Base-by-base conservation (phyloP, 1,140 invertebrate genomes). In the Danaus melanippus region DNA sequence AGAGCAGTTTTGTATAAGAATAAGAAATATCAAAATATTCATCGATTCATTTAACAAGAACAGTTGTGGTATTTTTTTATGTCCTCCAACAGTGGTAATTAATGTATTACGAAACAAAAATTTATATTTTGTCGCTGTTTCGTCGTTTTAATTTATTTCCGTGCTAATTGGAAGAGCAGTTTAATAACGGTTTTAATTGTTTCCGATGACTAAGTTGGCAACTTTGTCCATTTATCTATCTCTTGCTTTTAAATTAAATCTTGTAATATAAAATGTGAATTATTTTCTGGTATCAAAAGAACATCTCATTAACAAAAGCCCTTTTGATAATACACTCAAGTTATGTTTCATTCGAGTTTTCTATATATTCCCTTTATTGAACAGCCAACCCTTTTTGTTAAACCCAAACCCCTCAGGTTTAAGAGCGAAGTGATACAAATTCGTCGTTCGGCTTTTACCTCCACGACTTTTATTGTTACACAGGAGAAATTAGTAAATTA, bases 181-280 rank as follows among this genome's bases (percentile, higher is more conserved):
- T 73, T 64, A 75, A 67, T 75, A 68, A 65, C 56, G 63, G 59
- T 75, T 67, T 68, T 69, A 72, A 75, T 75, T 75, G 67, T 71
- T 72, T 72, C 62, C 58, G 68, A 66, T 61, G 65, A 70, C 64
- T 61, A 64, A 53, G 50, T 56, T 59, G 42, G 43, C 52, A 59
- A 66, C 63, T 70, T 66, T 54, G 58, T 62, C 56, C 60, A 67
- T 72, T 67, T 62, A 58, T 67, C 50, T 32, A 32, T 32, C 21
- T 32, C 21, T 32, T 32, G 21, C 21, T 32, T 32, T 32, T 54
- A 47, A 41, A 55, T 53, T 53, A 43, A 8, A 21, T 42, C 21
- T 32, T 44, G 50, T 9, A 45, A 53, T 4, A 42, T 42, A 11
- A 51, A 10, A 51, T 43, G 8, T 2, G 11, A 10, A 51, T 17